Evolutionary conservation across 2,797 vertebrate genomes (phyloP).

Genomic region (Argentina silus): DNA sequence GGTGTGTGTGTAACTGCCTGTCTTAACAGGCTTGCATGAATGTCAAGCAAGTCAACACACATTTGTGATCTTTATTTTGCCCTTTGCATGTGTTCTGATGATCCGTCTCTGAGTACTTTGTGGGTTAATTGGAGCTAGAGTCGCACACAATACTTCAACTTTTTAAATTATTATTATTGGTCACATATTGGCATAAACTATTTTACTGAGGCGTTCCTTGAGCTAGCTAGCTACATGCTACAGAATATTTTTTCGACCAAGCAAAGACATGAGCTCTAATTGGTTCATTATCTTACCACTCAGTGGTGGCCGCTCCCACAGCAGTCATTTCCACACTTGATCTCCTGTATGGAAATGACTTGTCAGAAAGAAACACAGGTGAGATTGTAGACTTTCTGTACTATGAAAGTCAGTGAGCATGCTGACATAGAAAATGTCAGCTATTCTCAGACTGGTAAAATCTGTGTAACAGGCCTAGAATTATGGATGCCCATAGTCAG

Average conservation of each 20-base stretch:
- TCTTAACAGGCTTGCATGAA: slow-evolving; percentile 29
- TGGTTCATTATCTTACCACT: neutral
- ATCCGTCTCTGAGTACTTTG: neutral
- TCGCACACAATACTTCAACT: neutral
- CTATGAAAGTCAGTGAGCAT: slow-evolving; percentile 9
- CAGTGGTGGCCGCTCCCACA: neutral
- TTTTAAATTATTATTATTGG: too few relatives aligned
- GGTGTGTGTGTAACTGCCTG: slow-evolving; percentile 48
- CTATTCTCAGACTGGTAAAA: slow-evolving; percentile 35
- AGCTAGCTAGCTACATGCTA: neutral
- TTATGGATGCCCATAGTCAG: slow-evolving; percentile 57
- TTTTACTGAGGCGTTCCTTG: neutral
- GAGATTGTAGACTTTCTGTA: neutral
- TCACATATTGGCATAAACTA: too few relatives aligned
- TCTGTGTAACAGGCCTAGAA: slow-evolving; percentile 60
- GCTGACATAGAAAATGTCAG: slow-evolving; percentile 25
- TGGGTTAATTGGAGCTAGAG: neutral
- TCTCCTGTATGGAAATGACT: neutral
- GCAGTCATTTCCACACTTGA: neutral
- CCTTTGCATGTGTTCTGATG: neutral
- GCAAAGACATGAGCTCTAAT: neutral
- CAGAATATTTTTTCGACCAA: neutral
- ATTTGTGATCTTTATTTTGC: neutral
- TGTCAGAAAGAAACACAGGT: neutral
- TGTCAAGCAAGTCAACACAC: slow-evolving; percentile 29